Evolutionary conservation across 2,888 invertebrate species (phyloP), one percentile per base, ranked within the genome.

Genomic region (Synanthedon myopaeformis): DNA sequence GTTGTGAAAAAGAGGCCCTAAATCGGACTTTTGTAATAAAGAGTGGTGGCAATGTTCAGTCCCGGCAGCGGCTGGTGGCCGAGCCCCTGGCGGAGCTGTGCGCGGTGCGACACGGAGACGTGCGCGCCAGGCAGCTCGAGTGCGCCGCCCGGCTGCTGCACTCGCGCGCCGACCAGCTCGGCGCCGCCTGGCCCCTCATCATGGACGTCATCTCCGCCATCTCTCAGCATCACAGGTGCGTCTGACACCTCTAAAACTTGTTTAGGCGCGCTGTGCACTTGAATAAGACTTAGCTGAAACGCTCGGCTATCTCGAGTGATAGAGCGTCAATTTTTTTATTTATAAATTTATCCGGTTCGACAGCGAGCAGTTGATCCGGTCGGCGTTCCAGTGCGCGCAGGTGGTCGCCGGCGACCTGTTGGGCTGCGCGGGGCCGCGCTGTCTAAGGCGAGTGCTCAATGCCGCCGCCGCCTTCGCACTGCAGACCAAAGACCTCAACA

Each of bases 161-260:
- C 82, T 94, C 94, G 42, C 93, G 83, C 58, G 98, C 98, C 0
- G 97, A 98, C 74, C 94, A 94, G 58, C 89, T 99, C 48, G 94
- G 94, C 3, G 94, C 96, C 70, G 97, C 98, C 52, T 99, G 98
- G 98, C 97, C 98, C 19, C 91, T 95, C 57, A 93, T 98, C 69
- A 92, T 99, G 65, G 94, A 94, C 68, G 96, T 98, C 65, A 96
- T 98, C 67, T 96, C 97, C n/a, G 96, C 97, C 56, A 96, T 98
- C 51, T 94, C 94, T 60, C 94, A 95, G 68, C 95, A 96, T 72
- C 97, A 97, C 74, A 96, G 96, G 96, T 95, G 80, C 48, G 13
- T 35, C 8, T 35, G 28, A 8, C 2, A 35, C 6, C 28, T 35
- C n/a, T n/a, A n/a, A n/a, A n/a, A n/a, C n/a, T n/a, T n/a, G n/a